Evolutionary conservation across 2,888 invertebrate species (phyloP), one percentile per base, ranked within the genome.

Genomic region (Megaustenia siamemsis): DNA sequence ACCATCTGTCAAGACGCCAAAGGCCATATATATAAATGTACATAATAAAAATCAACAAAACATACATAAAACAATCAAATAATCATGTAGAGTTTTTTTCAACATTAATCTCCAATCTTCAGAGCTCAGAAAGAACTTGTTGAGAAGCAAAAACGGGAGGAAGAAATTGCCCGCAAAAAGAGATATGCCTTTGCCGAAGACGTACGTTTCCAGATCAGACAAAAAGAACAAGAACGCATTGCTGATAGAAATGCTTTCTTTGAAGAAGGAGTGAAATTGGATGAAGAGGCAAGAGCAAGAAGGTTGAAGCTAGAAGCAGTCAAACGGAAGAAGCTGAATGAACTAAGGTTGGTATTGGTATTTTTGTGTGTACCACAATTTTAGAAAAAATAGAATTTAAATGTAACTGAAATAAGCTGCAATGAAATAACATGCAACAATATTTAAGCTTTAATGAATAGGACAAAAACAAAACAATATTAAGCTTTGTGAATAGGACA

Each of bases 71-170:
- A n/a, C n/a, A n/a, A n/a, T n/a, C n/a, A n/a, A n/a, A n/a, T n/a
- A n/a, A n/a, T n/a, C n/a, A n/a, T n/a, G n/a, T n/a, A n/a, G n/a
- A n/a, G n/a, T n/a, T n/a, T n/a, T n/a, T n/a, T n/a, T n/a, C n/a
- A n/a, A n/a, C n/a, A n/a, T n/a, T n/a, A n/a, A 4, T 49, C 10
- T 56, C n/a, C 63, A 60, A 63, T 78, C 28, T 40, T 3, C 88
- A 94, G 94, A 83, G 94, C 93, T 6, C 94, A 94, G 88, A 93
- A 93, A 79, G 94, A 94, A 84, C 88, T 93, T 83, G 90, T 94
- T n/a, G 93, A 93, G 88, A 93, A 93, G 84, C 94, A 94, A 82
- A 91, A 90, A 73, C 86, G 91, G 15, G 92, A 93, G 76, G 93
- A 93, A 79, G 88, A 88, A 8, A 90, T 90, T 38, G 53, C 88